Base-by-base conservation (phyloP, 1,140 invertebrate species). In the Atta texana region DNA sequence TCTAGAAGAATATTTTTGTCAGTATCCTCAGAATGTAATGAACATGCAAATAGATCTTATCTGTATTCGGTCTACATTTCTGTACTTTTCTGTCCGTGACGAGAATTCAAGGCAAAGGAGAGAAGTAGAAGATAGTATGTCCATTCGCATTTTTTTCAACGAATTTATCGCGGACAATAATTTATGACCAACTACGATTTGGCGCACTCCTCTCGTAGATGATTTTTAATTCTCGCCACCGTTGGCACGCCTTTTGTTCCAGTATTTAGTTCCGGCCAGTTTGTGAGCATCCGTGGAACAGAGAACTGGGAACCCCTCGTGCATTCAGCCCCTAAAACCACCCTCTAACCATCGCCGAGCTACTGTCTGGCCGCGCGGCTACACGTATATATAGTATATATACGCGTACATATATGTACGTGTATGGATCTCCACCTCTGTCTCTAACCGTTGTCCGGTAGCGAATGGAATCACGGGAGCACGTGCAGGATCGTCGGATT, bases 201-300 rank as follows among this genome's bases (percentile, higher is more conserved):
- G 53, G 31, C 12, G 53, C 71, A 16, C 76, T 89, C 53, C n/a
- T 66, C 57, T 57, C 76, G 72, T 69, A 84, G 89, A 89, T 72
- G 39, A 31, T 88, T 91, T 91, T 91, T 89, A 91, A 91, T 91
- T 87, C 80, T 59, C 85, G 53, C 84, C 55, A 76, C 61, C 78
- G 59, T 57, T 80, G 78, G 74, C 85, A 78, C 55, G 87, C 51
- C 89, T 87, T 91, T 90, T 91, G 90, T 88, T 84, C 89, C 74
- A 88, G 85, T 57, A 90, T 91, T 91, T 91, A 91, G 89, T 91
- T 91, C 90, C 90, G 90, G 90, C 86, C 88, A 91, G 90, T 91
- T 91, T 90, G 89, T 77, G 89, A 90, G 89, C 89, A 90, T 90
- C 81, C 86, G 86, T 81, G 89, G 86, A 90, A 90, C 89, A 74